Base-by-base conservation (phyloP, 1,140 invertebrate species). In the Drosophila kikkawai region DNA sequence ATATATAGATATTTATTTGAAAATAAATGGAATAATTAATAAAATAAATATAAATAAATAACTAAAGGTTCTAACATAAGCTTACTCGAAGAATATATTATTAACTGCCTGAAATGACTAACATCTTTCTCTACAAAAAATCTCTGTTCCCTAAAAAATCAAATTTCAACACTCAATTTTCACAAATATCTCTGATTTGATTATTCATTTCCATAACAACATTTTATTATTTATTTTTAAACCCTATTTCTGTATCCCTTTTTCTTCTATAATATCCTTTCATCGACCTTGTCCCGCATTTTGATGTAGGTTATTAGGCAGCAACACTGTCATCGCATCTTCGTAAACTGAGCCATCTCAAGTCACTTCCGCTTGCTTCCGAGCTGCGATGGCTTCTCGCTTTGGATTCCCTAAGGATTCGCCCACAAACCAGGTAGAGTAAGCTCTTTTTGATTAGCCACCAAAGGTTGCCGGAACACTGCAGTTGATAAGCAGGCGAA, bases 361-460 rank as follows among this genome's bases (percentile, higher is more conserved):
- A 56, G 53, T 56, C 63, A 61, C 63, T 66, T 66, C 74, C 68
- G 66, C 59, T 15, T 12, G 29, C 19, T 22, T 13, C 59, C 17
- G 0, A 22, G 51, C 34, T 37, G 17, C 13, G 12, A 12, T 19
- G 12, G 32, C 51, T 19, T 9, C 26, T 39, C 15, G 15, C 17
- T 7, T 39, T n/a, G 26, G n/a, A 22, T 13, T 73, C 84, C 68
- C 76, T 68, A 48, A 83, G 83, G 80, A 88, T 70, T 83, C 66
- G 34, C 17, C 57, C 56, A 67, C 59, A 69, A 32, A 79, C 80
- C 80, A 78, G 77, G 84, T 88, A 75, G 67, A 75, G 67, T 86
- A 80, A 88, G 80, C 80, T 77, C 53, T 57, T 69, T 74, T 70
- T 87, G 84, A 87, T 88, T 80, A 74, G 71, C 55, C 60, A 12